Conservation (phyloP, 2,888 invertebrate genomes). For the Ctena decussata region DNA sequence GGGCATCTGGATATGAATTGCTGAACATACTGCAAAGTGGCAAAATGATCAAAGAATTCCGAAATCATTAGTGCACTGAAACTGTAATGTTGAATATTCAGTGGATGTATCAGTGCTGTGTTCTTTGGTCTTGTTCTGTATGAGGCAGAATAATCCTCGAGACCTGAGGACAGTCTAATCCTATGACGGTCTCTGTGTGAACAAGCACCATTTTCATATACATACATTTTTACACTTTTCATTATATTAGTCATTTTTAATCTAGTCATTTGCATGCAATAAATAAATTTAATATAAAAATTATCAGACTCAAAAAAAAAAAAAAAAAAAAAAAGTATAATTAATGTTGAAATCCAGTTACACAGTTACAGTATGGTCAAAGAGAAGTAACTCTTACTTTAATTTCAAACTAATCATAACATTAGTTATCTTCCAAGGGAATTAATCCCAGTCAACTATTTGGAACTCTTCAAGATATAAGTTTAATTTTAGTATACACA, state of each 20-base stretch:
- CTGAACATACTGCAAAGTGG: not conserved
- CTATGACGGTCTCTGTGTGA: not conserved
- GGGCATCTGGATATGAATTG: slow-evolving; percentile 1
- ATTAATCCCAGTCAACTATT: too few species aligned
- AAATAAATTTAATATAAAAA: too few species aligned
- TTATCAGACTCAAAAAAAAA: too few species aligned
- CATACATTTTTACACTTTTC: too few species aligned
- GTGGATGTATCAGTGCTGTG: not conserved
- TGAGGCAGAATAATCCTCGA: not conserved
- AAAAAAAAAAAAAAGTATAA: too few species aligned
- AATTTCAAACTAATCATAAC: too few species aligned
- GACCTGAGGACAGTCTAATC: not conserved
- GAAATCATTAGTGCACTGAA: not conserved
- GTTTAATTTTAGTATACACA: too few species aligned
- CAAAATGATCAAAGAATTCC: not conserved
- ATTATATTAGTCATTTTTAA: not conserved
- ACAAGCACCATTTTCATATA: not conserved
- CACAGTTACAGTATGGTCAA: too few species aligned
- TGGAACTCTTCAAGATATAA: too few species aligned
- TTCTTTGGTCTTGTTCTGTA: not conserved
- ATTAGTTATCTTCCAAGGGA: too few species aligned
- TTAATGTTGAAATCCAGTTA: too few species aligned
- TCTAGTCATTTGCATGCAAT: not conserved
- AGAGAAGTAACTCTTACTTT: too few species aligned
- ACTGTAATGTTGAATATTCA: not conserved